These are phyloP conservation scores for Pseudanteris insignis DNA, from an alignment of 2,888 invertebrate genomes.

Conservation along the genomic window DNA sequence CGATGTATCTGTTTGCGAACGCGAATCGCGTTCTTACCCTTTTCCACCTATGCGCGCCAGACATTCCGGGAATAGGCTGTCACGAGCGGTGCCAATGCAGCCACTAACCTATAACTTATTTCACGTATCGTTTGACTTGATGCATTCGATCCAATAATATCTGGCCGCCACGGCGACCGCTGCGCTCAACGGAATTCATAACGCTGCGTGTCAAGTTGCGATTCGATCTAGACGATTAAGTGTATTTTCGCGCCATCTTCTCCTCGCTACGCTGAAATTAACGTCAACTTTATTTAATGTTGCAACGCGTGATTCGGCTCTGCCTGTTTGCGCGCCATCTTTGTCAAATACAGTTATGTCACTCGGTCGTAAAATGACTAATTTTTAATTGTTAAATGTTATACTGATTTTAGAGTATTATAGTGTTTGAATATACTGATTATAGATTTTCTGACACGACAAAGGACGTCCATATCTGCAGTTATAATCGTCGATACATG, in stretches of 20 bases:
- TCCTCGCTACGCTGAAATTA: slow-evolving; percentile 38
- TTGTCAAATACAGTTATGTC: too few species aligned
- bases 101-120: slow-evolving; percentile 68
- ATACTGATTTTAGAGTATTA: too few species aligned
- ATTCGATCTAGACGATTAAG: slow-evolving; percentile 61
- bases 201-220: slow-evolving; percentile 49
- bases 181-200: slow-evolving; percentile 55
- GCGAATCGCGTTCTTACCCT: slow-evolving; percentile 47
- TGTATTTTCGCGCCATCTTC: slow-evolving; percentile 50
- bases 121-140: slow-evolving; percentile 67
- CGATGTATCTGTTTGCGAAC: slow-evolving; percentile 33
- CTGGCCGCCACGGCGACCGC: slow-evolving; percentile 52
- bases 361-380: too few species aligned
- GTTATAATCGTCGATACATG: too few species aligned
- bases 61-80: slow-evolving; percentile 66
- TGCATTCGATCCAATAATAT: slow-evolving; percentile 68
- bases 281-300: slow-evolving; percentile 42
- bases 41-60: slow-evolving; percentile 50
- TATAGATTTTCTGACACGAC: too few species aligned
- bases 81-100: slow-evolving; percentile 67
- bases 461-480: too few species aligned
- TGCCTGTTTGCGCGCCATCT: too few species aligned
- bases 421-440: too few species aligned
- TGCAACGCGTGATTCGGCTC: too few species aligned
- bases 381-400: too few species aligned